Percentiles rank a stretch among this genome's conserved stretches.
Conservation (phyloP, 2,113 vertebrate species). For the Colossoma macropomum region DNA sequence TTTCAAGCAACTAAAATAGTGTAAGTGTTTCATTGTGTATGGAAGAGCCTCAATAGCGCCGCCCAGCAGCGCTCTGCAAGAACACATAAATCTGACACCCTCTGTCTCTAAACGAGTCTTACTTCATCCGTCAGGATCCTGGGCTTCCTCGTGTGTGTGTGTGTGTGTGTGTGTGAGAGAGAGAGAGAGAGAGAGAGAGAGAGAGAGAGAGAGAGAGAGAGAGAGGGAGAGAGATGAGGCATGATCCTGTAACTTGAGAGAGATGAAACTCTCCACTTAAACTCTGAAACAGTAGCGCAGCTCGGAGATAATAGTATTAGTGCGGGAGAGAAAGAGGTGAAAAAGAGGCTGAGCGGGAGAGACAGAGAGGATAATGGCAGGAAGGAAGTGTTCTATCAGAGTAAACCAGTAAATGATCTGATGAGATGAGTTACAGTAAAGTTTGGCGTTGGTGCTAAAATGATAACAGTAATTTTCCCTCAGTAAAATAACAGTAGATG, state of each 20-base stretch:
- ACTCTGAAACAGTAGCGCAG: background rate
- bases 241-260: background rate
- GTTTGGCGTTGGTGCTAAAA: background rate
- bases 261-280: background rate
- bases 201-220: background rate
- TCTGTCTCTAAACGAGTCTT: too few relatives aligned
- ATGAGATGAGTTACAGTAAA: background rate
- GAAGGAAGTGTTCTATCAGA: constrained; percentile 2
- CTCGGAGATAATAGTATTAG: background rate
- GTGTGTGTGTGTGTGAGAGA: background rate
- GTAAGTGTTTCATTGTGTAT: too few relatives aligned
- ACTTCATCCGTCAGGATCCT: too few relatives aligned
- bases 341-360: background rate
- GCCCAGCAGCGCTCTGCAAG: too few relatives aligned
- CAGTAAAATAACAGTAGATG: too few relatives aligned
- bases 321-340: background rate
- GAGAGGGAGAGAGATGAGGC: background rate
- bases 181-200: background rate
- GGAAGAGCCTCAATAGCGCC: background rate
- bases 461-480: too few relatives aligned
- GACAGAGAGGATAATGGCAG: background rate
- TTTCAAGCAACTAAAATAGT: too few relatives aligned
- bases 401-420: background rate
- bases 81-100: too few relatives aligned
- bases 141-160: too few relatives aligned